Base-by-base conservation (phyloP, 2,113 vertebrate species). In the Mus musculus region DNA sequence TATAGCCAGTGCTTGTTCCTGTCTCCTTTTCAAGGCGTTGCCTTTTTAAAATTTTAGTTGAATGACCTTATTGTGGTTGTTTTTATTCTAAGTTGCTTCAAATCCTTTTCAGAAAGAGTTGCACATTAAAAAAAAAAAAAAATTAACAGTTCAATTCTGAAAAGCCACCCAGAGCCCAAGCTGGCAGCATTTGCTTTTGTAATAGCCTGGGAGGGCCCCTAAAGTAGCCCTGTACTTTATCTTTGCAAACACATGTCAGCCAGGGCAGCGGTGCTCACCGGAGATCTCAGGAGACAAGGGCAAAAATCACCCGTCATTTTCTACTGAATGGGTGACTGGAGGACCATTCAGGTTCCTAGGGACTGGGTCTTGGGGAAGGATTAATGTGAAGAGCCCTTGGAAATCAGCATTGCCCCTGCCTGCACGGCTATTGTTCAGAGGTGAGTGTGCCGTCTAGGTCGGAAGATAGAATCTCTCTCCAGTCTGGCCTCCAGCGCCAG, bases 401-500 rank as follows among this genome's bases (percentile, higher is more conserved):
- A 97, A 96, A 49, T 88, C 95, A 95, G 94, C 77, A 20, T 73
- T 26, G 26, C 94, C 63, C 11, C 63, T 90, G 65, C 92, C 73
- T 88, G 89, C 28, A 0, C 0, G 1, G 81, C 46, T 71, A 33
- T 97, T 96, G 96, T 88, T 96, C 87, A 63, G 92, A 96, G 92
- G 95, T 96, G 81, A 97, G 93, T 12, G 39, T 59, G 95, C 82
- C 7, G 11, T 69, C 93, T 96, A 77, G 89, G 95, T 90, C 67
- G 56, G 49, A 81, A 95, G 97, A 97, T 94, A 97, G 97, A 98
- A 97, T 97, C 97, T 98, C 87, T 96, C 97, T 98, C 97, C 93
- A 92, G 97, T 97, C 97, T 97, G 97, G 97, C 95, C 91, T 96
- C 93, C 95, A 98, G 97, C 96, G 97, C 95, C 65, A 76, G 94